Conservation (phyloP, 2,888 invertebrate genomes). For the Sclerodermus sp. region DNA sequence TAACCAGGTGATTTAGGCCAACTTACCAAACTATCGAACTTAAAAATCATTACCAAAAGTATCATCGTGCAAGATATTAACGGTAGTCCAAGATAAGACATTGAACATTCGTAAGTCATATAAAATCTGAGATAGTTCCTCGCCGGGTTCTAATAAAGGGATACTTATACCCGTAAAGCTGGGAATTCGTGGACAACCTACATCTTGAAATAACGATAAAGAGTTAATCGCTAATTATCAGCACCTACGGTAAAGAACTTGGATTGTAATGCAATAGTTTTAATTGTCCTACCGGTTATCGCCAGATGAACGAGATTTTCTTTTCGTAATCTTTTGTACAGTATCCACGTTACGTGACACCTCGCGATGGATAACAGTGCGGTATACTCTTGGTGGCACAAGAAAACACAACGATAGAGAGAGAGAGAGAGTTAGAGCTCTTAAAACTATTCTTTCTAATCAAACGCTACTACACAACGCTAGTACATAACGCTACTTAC, state of each 20-base stretch:
- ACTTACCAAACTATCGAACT: too few relatives aligned
- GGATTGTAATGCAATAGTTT: background rate
- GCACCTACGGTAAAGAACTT: background rate
- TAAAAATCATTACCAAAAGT: constrained; percentile 63
- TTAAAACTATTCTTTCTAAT: too few relatives aligned
- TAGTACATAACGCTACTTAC: constrained; percentile 58
- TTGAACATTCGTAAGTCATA: constrained; percentile 71
- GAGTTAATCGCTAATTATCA: background rate
- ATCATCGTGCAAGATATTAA: constrained; percentile 72
- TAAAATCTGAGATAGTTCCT: constrained; percentile 77
- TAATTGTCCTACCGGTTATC: constrained; percentile 62
- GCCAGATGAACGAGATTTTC: constrained; percentile 73
- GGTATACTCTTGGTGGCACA: constrained; percentile 69
- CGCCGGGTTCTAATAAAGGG: constrained; percentile 69
- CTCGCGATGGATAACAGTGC: constrained; percentile 75
- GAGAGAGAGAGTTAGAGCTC: too few relatives aligned
- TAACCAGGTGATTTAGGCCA: background rate
- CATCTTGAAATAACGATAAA: constrained; percentile 58
- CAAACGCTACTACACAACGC: too few relatives aligned
- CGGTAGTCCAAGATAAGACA: constrained; percentile 72
- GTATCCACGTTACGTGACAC: constrained; percentile 74
- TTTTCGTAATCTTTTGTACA: constrained; percentile 66
- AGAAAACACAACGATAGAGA: too few relatives aligned
- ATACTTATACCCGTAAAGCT: constrained; percentile 69
- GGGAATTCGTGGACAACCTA: constrained; percentile 78